phyloP scores from a whole-genome alignment of 2,113 vertebrate species.

The Melanerpes aurifrons region DNA sequence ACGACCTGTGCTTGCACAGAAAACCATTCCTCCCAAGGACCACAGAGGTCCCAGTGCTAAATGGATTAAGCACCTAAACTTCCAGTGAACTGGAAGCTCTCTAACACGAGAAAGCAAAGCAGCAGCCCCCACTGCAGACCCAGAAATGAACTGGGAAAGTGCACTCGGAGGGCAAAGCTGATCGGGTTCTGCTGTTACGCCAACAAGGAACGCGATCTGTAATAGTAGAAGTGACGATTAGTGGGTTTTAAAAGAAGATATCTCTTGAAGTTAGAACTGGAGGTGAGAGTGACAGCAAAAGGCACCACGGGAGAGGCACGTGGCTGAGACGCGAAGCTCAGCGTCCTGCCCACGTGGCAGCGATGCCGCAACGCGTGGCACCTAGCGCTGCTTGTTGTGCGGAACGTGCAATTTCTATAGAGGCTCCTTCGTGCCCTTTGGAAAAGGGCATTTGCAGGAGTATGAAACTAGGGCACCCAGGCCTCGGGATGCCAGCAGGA shows the following conservation, averaged over 20 bases:
- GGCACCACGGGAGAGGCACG: background rate
- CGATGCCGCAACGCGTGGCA: accelerated
- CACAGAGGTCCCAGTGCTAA: no score
- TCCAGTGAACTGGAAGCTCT: background rate
- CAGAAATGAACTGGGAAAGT: background rate
- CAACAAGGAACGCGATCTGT: constrained; percentile 18
- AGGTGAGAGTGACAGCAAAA: background rate
- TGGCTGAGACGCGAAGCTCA: accelerated
- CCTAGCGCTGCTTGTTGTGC: background rate
- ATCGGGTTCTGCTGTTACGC: background rate
- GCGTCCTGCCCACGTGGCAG: background rate
- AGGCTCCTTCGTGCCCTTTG: background rate
- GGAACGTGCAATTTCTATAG: accelerated
- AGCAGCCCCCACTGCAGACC: background rate
- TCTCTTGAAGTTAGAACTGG: constrained; percentile 11
- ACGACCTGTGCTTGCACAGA: background rate
- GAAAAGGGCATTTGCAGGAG: accelerated
- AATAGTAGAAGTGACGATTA: constrained; percentile 13
- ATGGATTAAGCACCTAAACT: background rate
- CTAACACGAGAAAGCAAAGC: accelerated
- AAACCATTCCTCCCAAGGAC: background rate
- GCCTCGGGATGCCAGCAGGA: background rate
- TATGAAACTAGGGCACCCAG: accelerated
- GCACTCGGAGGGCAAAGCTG: background rate
- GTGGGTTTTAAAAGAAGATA: background rate